phyloP scores from a whole-genome alignment of 2,888 invertebrate species.

The Pristionchus fissidentatus region DNA sequence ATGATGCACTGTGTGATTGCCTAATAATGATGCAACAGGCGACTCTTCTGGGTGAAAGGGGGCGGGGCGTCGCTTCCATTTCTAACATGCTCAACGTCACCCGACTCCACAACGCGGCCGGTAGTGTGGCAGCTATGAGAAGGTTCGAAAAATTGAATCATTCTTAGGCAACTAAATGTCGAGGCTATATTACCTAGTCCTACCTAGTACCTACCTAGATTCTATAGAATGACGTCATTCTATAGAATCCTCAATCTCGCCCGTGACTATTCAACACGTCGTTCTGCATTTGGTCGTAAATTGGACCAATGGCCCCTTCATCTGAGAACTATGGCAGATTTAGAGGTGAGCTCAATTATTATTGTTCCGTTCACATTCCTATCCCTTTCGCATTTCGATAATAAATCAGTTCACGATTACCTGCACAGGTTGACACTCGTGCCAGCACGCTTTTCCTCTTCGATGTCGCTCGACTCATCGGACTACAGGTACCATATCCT shows the following conservation, averaged over 20 bases:
- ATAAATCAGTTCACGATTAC: background rate
- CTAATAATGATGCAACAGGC: slow-evolving; percentile 1
- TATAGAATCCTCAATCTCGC: slow-evolving; percentile 78
- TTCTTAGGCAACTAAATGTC: background rate
- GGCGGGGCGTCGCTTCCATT: slow-evolving; percentile 79
- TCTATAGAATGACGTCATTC: too few relatives aligned
- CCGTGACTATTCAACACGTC: slow-evolving; percentile 78
- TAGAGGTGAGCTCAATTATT: slow-evolving; percentile 77
- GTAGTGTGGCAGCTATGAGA: slow-evolving; percentile 75
- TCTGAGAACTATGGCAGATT: slow-evolving; percentile 78
- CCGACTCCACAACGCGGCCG: slow-evolving; percentile 79
- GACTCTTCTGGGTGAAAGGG: slow-evolving; percentile 67
- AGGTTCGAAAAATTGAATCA: slow-evolving; percentile 45
- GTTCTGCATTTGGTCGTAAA: slow-evolving; percentile 78
- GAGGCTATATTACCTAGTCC: background rate
- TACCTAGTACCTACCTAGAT: background rate
- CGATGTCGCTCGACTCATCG: slow-evolving; percentile 78
- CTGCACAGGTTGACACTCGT: slow-evolving; percentile 77
- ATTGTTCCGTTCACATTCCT: too few relatives aligned
- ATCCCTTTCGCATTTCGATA: background rate
- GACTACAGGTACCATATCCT: slow-evolving; percentile 72
- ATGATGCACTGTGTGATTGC: background rate
- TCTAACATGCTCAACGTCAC: slow-evolving; percentile 80
- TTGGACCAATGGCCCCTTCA: slow-evolving; percentile 78
- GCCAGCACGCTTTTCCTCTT: slow-evolving; percentile 78